These are phyloP conservation scores for Lordiphosa fenestrarum DNA, from an alignment of 2,888 invertebrate genomes.

Conservation along the genomic window DNA sequence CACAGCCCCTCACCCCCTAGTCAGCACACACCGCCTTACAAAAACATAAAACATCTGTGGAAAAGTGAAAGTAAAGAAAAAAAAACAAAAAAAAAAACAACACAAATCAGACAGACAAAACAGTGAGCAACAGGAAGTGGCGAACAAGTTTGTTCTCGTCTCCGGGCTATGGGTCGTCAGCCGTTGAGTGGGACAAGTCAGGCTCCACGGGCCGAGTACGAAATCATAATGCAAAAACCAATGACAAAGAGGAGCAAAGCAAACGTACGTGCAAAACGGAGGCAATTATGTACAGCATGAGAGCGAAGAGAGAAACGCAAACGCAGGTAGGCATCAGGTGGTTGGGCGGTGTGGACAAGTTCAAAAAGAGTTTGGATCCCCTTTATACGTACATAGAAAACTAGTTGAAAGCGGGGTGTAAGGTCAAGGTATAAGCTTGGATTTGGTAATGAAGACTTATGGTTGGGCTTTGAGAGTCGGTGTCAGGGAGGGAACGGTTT, in stretches of 20 bases:
- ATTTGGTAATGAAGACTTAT: too few relatives aligned
- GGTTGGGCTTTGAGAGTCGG: too few relatives aligned
- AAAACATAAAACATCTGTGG: conserved; percentile 49
- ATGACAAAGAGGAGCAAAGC: conserved; percentile 38
- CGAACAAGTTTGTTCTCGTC: conserved; percentile 45
- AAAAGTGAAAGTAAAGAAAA: conserved; percentile 45
- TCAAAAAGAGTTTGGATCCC: conserved; percentile 5
- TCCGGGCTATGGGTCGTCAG: conserved; percentile 1
- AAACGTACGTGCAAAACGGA: conserved; percentile 72
- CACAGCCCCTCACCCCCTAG: conserved; percentile 15
- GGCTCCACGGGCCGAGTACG: conserved; percentile 9
- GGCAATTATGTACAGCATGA: conserved; percentile 69
- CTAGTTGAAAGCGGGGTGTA: too few relatives aligned
- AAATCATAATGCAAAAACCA: conserved; percentile 56
- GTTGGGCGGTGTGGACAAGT: conserved; percentile 8
- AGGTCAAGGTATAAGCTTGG: too few relatives aligned
- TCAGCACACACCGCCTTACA: conserved; percentile 16
- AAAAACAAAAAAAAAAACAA: conserved; percentile 23
- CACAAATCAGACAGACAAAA: conserved; percentile 60
- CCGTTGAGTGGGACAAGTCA: conserved; percentile 2
- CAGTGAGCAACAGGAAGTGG: conserved; percentile 64
- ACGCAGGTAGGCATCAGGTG: conserved; percentile 7
- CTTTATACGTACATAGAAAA: conserved; percentile 1
- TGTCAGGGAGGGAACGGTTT: too few relatives aligned
- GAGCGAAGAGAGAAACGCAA: conserved; percentile 15